phyloP scores from a whole-genome alignment of 2,797 vertebrate genomes.

The Pachyuromys duprasi region DNA sequence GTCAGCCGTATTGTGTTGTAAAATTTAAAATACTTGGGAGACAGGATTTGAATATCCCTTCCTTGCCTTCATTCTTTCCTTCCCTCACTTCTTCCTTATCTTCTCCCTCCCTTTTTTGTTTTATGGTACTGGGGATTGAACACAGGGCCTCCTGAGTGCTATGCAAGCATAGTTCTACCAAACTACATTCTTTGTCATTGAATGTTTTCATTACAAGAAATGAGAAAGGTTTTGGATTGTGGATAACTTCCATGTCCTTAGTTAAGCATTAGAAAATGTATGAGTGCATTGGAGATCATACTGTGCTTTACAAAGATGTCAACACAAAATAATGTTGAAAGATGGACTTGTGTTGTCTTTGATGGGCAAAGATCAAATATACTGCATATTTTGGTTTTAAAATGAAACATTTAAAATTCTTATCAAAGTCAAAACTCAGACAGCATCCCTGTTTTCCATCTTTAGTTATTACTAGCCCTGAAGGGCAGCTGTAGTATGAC shows the following conservation, averaged over 20 bases:
- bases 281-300: background rate
- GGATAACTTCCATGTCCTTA: background rate
- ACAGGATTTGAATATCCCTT: background rate
- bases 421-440: background rate
- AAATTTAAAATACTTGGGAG: background rate
- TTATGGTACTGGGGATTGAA: background rate
- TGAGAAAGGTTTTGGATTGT: background rate
- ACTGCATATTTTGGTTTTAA: conserved; percentile 29
- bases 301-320: background rate
- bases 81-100: too few species aligned
- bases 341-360: background rate
- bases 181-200: too few species aligned
- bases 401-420: conserved; percentile 30
- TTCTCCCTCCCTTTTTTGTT: background rate
- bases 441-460: background rate
- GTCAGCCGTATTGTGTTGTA: background rate
- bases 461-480: background rate
- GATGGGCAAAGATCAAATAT: background rate
- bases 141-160: background rate
- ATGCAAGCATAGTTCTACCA: background rate
- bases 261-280: too few species aligned
- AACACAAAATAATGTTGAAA: background rate
- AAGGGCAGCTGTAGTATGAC: background rate
- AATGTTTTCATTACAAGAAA: background rate
- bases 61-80: background rate